Conservation (phyloP, 2,797 vertebrate genomes). For the Enteromius viviparus region DNA sequence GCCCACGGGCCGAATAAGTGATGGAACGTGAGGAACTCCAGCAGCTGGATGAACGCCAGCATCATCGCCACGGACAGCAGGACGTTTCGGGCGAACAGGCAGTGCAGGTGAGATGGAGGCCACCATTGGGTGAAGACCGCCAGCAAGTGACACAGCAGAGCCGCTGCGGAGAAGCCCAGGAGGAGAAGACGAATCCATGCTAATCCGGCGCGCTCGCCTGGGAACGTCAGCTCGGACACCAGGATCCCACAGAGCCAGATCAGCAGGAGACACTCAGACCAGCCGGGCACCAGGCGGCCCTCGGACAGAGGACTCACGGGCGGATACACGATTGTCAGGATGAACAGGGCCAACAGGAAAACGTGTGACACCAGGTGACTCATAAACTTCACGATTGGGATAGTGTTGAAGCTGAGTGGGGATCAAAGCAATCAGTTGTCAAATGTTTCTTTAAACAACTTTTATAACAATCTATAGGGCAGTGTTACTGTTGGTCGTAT, state of each 20-base stretch:
- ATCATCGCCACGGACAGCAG: conserved; percentile 69
- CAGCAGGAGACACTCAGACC: conserved; percentile 70
- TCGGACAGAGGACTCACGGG: conserved; percentile 64
- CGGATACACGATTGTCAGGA: conserved; percentile 68
- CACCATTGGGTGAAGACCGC: conserved; percentile 57
- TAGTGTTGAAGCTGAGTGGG: conserved; percentile 61
- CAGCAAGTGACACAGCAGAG: conserved; percentile 69
- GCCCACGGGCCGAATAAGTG: conserved; percentile 74
- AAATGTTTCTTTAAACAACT: neutral
- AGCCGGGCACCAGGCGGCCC: conserved; percentile 61
- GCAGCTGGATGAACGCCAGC: conserved; percentile 69
- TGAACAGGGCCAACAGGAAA: conserved; percentile 69
- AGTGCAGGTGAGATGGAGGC: conserved; percentile 54
- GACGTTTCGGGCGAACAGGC: conserved; percentile 69
- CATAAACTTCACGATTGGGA: conserved; percentile 73
- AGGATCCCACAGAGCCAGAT: conserved; percentile 69
- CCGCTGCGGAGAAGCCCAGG: conserved; percentile 65
- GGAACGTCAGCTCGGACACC: conserved; percentile 68
- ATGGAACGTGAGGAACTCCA: conserved; percentile 74
- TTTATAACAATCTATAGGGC: no score
- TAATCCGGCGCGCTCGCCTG: conserved; percentile 63
- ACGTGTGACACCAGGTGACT: conserved; percentile 72
- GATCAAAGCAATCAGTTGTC: conserved; percentile 32
- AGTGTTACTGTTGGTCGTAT: no score
- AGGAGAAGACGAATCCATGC: conserved; percentile 71